Conservation (phyloP, 2,113 vertebrate genomes). For the Chaetorhynchus papuensis region DNA sequence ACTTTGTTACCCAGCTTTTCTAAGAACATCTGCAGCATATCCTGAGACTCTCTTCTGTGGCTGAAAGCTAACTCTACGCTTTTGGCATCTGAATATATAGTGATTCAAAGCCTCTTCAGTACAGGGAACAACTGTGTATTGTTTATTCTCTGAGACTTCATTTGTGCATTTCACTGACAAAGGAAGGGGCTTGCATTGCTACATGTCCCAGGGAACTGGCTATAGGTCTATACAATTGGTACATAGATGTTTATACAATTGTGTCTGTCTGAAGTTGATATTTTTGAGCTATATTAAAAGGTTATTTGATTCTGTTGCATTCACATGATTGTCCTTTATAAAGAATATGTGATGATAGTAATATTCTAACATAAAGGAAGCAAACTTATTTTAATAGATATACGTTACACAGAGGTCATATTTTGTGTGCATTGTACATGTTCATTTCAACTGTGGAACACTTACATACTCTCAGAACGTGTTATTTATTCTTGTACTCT, state of each 20-base stretch:
- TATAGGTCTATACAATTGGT: not conserved
- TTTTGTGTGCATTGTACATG: not conserved
- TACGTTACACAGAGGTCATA: not conserved
- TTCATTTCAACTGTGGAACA: not conserved
- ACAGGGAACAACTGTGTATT: not conserved
- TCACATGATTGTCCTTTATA: not conserved
- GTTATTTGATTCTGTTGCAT: not conserved
- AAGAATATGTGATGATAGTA: not conserved
- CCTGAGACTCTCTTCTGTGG: not conserved
- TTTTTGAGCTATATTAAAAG: not conserved
- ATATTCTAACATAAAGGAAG: not conserved
- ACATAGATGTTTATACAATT: not conserved
- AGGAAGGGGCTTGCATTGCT: not conserved
- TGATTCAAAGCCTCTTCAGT: conserved; percentile 11
- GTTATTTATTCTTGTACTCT: not conserved
- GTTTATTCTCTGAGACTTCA: not conserved
- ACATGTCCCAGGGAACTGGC: not conserved
- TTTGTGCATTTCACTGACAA: not conserved
- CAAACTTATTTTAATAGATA: fast-evolving
- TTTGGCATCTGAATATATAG: conserved; percentile 3
- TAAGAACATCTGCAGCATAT: not conserved
- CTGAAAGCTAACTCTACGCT: not conserved
- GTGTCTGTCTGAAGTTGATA: not conserved
- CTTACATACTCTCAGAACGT: not conserved
- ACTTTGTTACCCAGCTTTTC: not conserved